Conservation (phyloP, 2,797 vertebrate genomes). For the Halcyon leucocephala region DNA sequence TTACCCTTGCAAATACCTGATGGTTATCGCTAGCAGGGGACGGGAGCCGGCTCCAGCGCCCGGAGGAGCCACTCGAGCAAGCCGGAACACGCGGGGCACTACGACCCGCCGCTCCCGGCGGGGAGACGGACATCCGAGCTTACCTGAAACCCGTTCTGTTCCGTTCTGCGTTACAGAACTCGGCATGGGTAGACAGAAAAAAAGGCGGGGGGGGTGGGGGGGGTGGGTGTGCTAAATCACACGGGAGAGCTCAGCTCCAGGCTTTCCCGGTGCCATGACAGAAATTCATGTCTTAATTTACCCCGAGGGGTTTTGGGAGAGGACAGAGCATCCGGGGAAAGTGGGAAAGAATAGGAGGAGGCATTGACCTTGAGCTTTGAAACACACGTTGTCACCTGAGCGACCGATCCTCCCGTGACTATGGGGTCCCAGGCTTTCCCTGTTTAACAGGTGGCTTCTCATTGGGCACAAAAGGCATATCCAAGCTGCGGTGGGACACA, state of each 20-base stretch:
- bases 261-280: background rate
- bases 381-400: background rate
- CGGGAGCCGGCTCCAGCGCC: background rate
- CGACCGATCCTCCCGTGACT: fast-evolving
- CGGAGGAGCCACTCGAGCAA: background rate
- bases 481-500: background rate
- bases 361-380: background rate
- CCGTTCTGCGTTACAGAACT: background rate
- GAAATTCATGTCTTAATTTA: background rate
- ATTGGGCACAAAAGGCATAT: background rate
- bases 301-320: background rate
- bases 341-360: background rate
- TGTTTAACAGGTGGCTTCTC: background rate
- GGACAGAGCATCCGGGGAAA: background rate
- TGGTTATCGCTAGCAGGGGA: background rate
- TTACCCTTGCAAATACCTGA: slow-evolving; percentile 24
- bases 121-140: background rate
- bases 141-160: background rate
- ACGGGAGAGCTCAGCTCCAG: background rate
- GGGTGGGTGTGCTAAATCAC: background rate
- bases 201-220: background rate
- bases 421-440: background rate
- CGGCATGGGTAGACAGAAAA: background rate
- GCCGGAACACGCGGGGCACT: background rate
- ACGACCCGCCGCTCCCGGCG: background rate